Conservation (phyloP, 1,140 invertebrate species). For the Planococcus citri region DNA sequence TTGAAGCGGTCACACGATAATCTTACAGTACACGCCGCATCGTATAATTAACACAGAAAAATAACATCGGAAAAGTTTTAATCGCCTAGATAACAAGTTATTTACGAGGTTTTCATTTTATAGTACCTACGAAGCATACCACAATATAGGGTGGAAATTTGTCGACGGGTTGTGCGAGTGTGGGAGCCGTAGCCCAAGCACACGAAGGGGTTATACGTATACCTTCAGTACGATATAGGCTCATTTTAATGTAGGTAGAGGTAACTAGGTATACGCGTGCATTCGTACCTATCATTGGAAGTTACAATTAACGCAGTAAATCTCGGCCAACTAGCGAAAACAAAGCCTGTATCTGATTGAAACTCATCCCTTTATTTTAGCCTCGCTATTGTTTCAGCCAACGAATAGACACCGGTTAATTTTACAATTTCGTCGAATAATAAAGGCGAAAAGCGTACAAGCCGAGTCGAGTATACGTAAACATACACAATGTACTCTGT, state of each 20-base stretch:
- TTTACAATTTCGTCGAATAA: neutral
- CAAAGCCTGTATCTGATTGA: slow-evolving; percentile 2
- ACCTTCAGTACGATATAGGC: too few species aligned
- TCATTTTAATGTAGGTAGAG: too few species aligned
- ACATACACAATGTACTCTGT: too few species aligned
- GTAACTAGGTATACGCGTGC: too few species aligned
- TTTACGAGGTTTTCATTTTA: neutral
- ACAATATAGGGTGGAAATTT: neutral
- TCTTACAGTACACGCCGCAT: too few species aligned
- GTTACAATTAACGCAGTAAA: slow-evolving; percentile 7
- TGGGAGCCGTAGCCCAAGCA: too few species aligned
- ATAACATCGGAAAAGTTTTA: neutral
- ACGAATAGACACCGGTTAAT: neutral
- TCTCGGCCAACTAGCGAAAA: neutral
- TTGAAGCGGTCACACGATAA: too few species aligned
- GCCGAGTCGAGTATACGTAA: too few species aligned
- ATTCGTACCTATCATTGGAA: neutral
- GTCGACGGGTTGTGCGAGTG: too few species aligned
- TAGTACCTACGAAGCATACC: too few species aligned
- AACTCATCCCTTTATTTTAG: neutral
- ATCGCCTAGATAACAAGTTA: neutral
- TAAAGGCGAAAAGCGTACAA: neutral
- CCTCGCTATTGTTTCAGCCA: neutral
- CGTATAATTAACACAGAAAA: neutral
- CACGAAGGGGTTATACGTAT: too few species aligned